Conservation (phyloP, 2,113 vertebrate species). For the Ranitomeya imitator region DNA sequence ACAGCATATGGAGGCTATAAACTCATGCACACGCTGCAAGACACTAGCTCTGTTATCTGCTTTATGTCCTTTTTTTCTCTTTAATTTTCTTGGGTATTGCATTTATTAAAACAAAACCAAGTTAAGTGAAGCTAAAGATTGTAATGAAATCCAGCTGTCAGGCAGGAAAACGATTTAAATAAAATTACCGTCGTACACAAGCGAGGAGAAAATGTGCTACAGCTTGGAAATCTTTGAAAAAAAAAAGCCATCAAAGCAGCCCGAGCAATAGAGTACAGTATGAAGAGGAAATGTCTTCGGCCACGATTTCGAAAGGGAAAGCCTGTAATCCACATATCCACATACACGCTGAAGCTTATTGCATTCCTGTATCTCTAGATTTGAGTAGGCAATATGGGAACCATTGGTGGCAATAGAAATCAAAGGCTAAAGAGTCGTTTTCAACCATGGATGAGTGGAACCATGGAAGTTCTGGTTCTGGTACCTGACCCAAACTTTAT, state of each 20-base stretch:
- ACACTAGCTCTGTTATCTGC: neutral
- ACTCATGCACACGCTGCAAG: neutral
- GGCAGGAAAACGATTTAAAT: conserved; percentile 25
- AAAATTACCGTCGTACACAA: conserved; percentile 1
- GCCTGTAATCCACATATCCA: neutral
- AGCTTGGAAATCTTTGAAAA: conserved; percentile 41
- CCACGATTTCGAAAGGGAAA: neutral
- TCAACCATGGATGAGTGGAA: too few species aligned
- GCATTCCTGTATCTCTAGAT: neutral
- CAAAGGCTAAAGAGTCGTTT: neutral
- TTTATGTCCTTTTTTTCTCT: conserved; percentile 43
- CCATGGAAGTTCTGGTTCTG: too few species aligned
- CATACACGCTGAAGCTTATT: neutral
- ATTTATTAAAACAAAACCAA: conserved; percentile 47
- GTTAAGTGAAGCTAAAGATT: conserved; percentile 52
- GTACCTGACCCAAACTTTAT: too few species aligned
- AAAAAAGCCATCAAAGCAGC: neutral
- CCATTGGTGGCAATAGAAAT: neutral
- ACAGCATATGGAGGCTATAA: conserved; percentile 16
- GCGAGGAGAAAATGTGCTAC: neutral
- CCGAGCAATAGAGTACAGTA: neutral
- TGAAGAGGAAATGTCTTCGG: neutral
- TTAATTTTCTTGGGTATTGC: conserved; percentile 43
- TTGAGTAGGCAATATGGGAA: neutral
- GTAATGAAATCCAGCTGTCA: conserved; percentile 48